These are phyloP conservation scores for Ophion ellenae DNA, from an alignment of 2,888 invertebrate species.

Conservation along the genomic window DNA sequence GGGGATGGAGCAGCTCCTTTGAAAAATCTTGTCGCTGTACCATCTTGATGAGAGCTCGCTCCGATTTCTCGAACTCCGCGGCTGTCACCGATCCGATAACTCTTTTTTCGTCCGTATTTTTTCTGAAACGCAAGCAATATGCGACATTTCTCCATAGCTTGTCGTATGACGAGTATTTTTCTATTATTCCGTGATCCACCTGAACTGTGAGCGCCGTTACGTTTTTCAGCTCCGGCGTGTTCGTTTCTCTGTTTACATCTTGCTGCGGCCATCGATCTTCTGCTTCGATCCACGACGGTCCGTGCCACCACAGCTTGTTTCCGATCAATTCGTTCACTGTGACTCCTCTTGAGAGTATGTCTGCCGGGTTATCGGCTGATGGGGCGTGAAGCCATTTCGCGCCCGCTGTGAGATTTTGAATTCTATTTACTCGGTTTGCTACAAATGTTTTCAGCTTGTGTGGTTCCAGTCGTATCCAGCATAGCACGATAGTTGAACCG, in stretches of 20 bases:
- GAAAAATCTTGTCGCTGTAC: conserved; percentile 38
- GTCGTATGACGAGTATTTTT: background rate
- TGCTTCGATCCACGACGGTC: conserved; percentile 57
- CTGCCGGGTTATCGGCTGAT: conserved; percentile 59
- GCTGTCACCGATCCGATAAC: conserved; percentile 17
- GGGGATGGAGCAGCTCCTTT: conserved; percentile 24
- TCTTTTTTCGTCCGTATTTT: background rate
- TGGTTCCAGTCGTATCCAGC: conserved; percentile 62
- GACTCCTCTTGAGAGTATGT: conserved; percentile 53
- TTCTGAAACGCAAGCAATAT: conserved; percentile 49
- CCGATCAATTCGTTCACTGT: conserved; percentile 1
- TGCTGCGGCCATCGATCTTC: conserved; percentile 20
- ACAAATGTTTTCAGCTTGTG: conserved; percentile 61
- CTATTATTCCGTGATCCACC: conserved; percentile 20
- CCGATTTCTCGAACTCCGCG: conserved; percentile 42
- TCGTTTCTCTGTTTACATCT: background rate
- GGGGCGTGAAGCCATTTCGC: conserved; percentile 46
- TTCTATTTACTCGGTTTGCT: conserved; percentile 63
- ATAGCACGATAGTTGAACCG: conserved; percentile 65
- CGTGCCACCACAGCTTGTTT: conserved; percentile 51
- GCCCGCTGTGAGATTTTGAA: conserved; percentile 51
- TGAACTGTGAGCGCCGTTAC: conserved; percentile 23
- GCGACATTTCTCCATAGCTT: conserved; percentile 33
- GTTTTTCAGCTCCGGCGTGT: conserved; percentile 3
- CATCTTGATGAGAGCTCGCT: conserved; percentile 34